Evolutionary conservation across 1,140 invertebrate species (phyloP).

Genomic region (Aphidius ervi): DNA sequence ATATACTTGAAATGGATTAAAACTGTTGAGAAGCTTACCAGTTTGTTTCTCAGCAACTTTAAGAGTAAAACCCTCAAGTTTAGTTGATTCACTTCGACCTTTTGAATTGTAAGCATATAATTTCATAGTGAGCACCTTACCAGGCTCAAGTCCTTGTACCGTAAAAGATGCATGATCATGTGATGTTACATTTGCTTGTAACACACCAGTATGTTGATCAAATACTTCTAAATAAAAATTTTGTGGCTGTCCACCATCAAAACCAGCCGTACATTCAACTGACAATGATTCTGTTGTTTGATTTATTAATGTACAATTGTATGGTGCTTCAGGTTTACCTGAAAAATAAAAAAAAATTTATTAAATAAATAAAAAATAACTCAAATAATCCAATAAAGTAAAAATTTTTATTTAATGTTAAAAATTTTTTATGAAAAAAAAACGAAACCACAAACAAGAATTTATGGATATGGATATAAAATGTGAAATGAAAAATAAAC

Average conservation of each 20-base stretch:
- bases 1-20: too few relatives aligned
- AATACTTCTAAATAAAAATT: conserved; percentile 70
- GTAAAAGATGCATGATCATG: conserved; percentile 63
- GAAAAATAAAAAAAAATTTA: conserved; percentile 26
- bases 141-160: conserved; percentile 66
- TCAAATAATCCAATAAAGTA: background rate
- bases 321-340: conserved; percentile 75
- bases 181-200: conserved; percentile 66
- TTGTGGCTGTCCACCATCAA: conserved; percentile 73
- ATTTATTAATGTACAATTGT: conserved; percentile 76
- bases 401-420: background rate
- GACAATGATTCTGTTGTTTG: conserved; percentile 74
- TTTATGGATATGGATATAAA: too few relatives aligned
- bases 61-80: conserved; percentile 77
- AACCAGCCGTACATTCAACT: conserved; percentile 72
- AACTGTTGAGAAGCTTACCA: conserved; percentile 55
- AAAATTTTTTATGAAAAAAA: too few relatives aligned
- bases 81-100: conserved; percentile 74
- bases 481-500: too few relatives aligned
- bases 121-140: conserved; percentile 64
- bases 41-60: conserved; percentile 77
- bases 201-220: conserved; percentile 62
- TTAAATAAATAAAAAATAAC: background rate
- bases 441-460: too few relatives aligned
- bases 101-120: conserved; percentile 82